phyloP scores from a whole-genome alignment of 1,140 invertebrate species.

The Drosophila nigrodunni region DNA sequence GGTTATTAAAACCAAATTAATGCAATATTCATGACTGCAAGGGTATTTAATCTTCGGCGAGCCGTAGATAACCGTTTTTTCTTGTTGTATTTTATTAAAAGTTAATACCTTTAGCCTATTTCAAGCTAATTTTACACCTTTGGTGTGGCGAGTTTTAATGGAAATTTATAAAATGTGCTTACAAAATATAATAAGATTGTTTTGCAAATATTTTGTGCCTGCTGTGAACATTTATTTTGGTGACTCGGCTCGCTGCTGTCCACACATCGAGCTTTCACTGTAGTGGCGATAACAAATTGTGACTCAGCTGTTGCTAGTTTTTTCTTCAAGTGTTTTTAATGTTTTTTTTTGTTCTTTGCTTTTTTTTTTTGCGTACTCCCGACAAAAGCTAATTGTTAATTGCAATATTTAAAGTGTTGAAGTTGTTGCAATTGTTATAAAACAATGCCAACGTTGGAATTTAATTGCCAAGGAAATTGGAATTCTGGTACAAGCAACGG shows the following conservation, averaged over 20 bases:
- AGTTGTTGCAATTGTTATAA: slow-evolving; percentile 1
- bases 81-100: no score
- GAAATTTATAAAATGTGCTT: no score
- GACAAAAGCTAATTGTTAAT: slow-evolving; percentile 1
- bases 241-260: not conserved
- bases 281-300: not conserved
- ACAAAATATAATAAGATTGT: no score
- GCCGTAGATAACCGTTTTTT: no score
- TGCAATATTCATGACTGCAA: no score
- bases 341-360: not conserved
- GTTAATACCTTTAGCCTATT: no score
- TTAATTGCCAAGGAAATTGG: slow-evolving; percentile 35
- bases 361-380: not conserved
- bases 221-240: no score
- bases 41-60: no score
- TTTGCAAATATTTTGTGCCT: no score
- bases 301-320: not conserved
- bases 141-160: no score
- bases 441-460: slow-evolving; percentile 20
- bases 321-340: not conserved
- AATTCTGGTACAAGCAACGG: slow-evolving; percentile 37
- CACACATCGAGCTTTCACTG: not conserved
- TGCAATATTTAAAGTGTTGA: slow-evolving; percentile 7
- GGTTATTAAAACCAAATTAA: no score
- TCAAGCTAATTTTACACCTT: no score